Evolutionary conservation across 2,113 vertebrate species (phyloP).

Genomic region (Clinocottus analis): DNA sequence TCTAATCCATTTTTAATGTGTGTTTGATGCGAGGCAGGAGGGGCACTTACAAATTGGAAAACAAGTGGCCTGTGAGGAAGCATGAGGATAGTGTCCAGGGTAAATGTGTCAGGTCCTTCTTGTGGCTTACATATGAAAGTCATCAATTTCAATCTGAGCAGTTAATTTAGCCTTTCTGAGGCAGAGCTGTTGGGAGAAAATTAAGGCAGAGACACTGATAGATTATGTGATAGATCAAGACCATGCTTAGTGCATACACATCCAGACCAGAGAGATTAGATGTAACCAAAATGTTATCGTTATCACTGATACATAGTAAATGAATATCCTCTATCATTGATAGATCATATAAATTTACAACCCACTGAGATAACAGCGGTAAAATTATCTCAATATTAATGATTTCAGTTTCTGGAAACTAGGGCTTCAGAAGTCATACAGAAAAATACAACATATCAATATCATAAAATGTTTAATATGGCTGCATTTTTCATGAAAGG

Average conservation of each 20-base stretch:
- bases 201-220: slow-evolving; percentile 51
- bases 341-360: slow-evolving; percentile 26
- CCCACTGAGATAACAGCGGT: slow-evolving; percentile 16
- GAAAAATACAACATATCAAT: not conserved
- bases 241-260: slow-evolving; percentile 42
- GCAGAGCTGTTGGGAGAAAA: slow-evolving; percentile 47
- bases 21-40: slow-evolving; percentile 43
- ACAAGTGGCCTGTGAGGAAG: slow-evolving; percentile 49
- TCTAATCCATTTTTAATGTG: slow-evolving; percentile 64
- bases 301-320: slow-evolving; percentile 26
- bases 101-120: slow-evolving; percentile 53
- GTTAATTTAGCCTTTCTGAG: slow-evolving; percentile 67
- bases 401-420: slow-evolving; percentile 1
- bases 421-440: not conserved
- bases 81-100: slow-evolving; percentile 37
- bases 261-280: slow-evolving; percentile 30
- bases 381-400: slow-evolving; percentile 3
- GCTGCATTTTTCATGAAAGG: not conserved
- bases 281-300: slow-evolving; percentile 39
- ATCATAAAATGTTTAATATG: slow-evolving; percentile 1
- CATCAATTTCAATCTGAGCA: slow-evolving; percentile 73
- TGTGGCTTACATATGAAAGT: slow-evolving; percentile 67
- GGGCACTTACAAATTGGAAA: slow-evolving; percentile 53
- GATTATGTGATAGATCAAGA: slow-evolving; percentile 60
- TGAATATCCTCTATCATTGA: slow-evolving; percentile 12